Conservation (phyloP, 2,888 invertebrate species). For the Campoplex nolae region DNA sequence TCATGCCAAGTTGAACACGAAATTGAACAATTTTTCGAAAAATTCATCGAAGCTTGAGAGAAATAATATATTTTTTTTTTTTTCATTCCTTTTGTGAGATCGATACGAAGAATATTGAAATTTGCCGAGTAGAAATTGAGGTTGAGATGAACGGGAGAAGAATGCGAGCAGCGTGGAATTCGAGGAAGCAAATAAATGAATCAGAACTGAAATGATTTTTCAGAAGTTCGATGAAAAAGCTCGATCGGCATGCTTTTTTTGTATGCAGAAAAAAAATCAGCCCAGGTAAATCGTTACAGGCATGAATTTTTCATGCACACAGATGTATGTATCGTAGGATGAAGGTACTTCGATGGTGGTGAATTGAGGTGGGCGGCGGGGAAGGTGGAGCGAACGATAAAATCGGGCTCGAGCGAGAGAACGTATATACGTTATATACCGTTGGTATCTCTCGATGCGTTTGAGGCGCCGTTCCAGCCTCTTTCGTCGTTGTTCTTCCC, state of each 20-base stretch:
- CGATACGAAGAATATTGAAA: neutral
- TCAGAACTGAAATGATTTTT: neutral
- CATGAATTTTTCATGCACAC: neutral
- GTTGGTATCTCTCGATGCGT: slow-evolving; percentile 73
- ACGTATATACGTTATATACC: slow-evolving; percentile 68
- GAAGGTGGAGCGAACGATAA: slow-evolving; percentile 75
- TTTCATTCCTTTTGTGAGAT: neutral
- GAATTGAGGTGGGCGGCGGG: slow-evolving; percentile 69
- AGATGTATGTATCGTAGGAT: neutral
- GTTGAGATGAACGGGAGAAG: neutral
- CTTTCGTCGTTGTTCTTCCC: slow-evolving; percentile 42
- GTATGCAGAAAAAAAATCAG: neutral
- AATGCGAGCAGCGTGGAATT: neutral
- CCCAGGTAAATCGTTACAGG: neutral
- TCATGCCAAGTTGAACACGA: no score
- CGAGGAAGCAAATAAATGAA: neutral
- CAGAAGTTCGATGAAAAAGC: neutral
- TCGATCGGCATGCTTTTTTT: neutral
- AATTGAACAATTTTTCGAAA: no score
- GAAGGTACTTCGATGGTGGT: slow-evolving; percentile 47
- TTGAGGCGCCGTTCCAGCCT: slow-evolving; percentile 71
- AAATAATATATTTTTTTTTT: neutral
- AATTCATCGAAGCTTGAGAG: no score
- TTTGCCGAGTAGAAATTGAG: neutral
- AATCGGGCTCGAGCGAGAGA: slow-evolving; percentile 75